Evolutionary conservation across 1,140 invertebrate species (phyloP).

Genomic region (Pogonus chalceus): DNA sequence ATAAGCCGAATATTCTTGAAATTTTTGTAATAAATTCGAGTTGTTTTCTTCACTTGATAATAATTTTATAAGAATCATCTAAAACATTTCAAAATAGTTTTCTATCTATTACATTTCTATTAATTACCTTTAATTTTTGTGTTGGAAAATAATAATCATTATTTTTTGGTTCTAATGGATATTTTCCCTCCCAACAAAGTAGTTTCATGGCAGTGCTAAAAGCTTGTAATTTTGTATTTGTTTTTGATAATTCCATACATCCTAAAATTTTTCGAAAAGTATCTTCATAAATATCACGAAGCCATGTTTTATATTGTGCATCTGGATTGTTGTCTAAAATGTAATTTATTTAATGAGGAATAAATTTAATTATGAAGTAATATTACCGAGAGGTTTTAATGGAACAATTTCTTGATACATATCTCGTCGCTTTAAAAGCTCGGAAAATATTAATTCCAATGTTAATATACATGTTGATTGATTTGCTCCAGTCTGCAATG

Average conservation of each 20-base stretch:
- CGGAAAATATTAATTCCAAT: slow-evolving; percentile 56
- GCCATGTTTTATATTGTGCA: slow-evolving; percentile 47
- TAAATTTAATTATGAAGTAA: not conserved
- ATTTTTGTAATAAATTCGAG: slow-evolving; percentile 42
- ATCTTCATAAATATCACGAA: slow-evolving; percentile 49
- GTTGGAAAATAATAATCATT: slow-evolving; percentile 48
- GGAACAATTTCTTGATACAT: slow-evolving; percentile 47
- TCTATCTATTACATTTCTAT: not conserved
- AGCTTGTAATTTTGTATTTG: slow-evolving; percentile 47
- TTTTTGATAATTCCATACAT: slow-evolving; percentile 40
- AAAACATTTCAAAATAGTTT: slow-evolving; percentile 20
- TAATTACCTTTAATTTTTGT: slow-evolving; percentile 43
- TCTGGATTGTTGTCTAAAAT: slow-evolving; percentile 42
- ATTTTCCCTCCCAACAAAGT: slow-evolving; percentile 51
- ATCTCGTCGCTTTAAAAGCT: slow-evolving; percentile 50
- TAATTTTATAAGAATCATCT: slow-evolving; percentile 43
- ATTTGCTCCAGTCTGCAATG: slow-evolving; percentile 40
- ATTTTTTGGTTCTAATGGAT: slow-evolving; percentile 40
- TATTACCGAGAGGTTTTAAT: slow-evolving; percentile 39
- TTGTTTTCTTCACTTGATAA: slow-evolving; percentile 43
- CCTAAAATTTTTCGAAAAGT: slow-evolving; percentile 42
- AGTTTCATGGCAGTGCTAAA: slow-evolving; percentile 56
- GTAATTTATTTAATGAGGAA: not conserved
- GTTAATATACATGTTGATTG: slow-evolving; percentile 46
- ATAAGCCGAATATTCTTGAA: slow-evolving; percentile 51